Conservation (phyloP, 2,797 vertebrate genomes). For the Enteromius argenteus region DNA sequence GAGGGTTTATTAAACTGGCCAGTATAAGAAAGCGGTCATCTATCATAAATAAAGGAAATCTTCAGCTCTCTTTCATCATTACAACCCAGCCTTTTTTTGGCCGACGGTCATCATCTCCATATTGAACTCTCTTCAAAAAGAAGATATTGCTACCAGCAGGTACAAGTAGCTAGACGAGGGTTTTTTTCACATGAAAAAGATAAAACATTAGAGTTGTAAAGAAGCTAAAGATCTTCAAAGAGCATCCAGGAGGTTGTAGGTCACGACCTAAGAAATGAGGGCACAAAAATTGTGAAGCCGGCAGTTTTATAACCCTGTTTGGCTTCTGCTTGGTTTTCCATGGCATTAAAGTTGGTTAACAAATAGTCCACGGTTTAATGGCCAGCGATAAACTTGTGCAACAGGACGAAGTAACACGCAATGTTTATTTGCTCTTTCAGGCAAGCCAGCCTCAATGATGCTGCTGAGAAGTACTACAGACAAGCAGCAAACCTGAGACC, state of each 20-base stretch:
- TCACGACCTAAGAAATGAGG: constrained; percentile 57
- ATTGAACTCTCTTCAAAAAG: constrained; percentile 71
- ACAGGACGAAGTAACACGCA: constrained; percentile 50
- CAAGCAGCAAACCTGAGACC: constrained; percentile 93
- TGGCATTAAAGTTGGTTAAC: constrained; percentile 25
- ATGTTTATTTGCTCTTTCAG: constrained; percentile 74
- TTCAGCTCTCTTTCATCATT: constrained; percentile 68
- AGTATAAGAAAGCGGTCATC: constrained; percentile 64
- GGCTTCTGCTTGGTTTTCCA: neutral
- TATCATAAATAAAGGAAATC: constrained; percentile 13
- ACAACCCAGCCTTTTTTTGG: constrained; percentile 54
- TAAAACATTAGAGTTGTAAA: neutral
- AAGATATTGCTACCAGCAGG: constrained; percentile 67
- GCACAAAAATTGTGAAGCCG: constrained; percentile 16
- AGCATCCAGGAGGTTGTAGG: constrained; percentile 50
- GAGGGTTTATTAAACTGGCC: constrained; percentile 61
- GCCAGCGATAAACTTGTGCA: constrained; percentile 70
- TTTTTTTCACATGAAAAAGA: neutral
- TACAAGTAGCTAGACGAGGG: constrained; percentile 56
- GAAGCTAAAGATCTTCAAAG: constrained; percentile 31
- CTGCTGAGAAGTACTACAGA: constrained; percentile 94
- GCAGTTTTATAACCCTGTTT: constrained; percentile 28
- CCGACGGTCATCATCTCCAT: constrained; percentile 54
- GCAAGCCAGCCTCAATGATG: constrained; percentile 97
- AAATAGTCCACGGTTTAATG: constrained; percentile 64